Evolutionary conservation across 2,888 invertebrate genomes (phyloP).

Genomic region (Xanthorhoe designata): DNA sequence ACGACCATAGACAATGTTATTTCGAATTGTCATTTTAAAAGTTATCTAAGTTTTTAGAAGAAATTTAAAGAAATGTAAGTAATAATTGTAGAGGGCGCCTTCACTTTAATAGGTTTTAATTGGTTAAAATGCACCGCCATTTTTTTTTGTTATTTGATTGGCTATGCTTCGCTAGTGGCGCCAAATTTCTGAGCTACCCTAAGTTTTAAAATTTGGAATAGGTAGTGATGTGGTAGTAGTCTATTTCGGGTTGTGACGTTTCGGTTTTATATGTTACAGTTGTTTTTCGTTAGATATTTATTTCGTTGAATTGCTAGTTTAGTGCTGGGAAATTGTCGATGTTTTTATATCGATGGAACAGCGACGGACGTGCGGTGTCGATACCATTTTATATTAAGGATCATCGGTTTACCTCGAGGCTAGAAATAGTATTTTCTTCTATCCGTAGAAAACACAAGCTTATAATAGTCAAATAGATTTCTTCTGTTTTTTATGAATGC

Average conservation of each 20-base stretch:
- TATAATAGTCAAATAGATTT: constrained; percentile 34
- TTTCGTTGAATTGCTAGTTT: constrained; percentile 30
- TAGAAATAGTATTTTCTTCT: constrained; percentile 58
- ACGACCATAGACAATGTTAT: constrained; percentile 27
- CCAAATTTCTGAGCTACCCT: constrained; percentile 11
- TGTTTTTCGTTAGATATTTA: constrained; percentile 24
- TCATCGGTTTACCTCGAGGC: constrained; percentile 71
- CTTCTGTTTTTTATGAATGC: constrained; percentile 45
- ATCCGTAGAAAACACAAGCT: constrained; percentile 49
- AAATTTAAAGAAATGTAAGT: background rate
- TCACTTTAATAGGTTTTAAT: background rate
- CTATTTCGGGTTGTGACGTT: constrained; percentile 42
- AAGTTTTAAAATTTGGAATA: constrained; percentile 13
- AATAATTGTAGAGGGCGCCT: constrained; percentile 4
- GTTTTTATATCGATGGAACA: constrained; percentile 37
- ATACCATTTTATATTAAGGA: constrained; percentile 80
- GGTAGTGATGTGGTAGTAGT: constrained; percentile 38
- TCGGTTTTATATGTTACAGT: constrained; percentile 29
- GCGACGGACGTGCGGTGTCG: constrained; percentile 50
- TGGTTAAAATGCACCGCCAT: constrained; percentile 12
- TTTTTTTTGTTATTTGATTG: constrained; percentile 14
- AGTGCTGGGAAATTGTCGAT: constrained; percentile 30
- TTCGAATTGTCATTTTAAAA: constrained; percentile 4
- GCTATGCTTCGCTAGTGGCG: constrained; percentile 11
- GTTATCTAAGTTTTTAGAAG: constrained; percentile 11